A percentile compares a stretch with the other conserved stretches of the same genome.
Conservation (phyloP, 2,113 vertebrate species). For the Myrmecobius fasciatus region DNA sequence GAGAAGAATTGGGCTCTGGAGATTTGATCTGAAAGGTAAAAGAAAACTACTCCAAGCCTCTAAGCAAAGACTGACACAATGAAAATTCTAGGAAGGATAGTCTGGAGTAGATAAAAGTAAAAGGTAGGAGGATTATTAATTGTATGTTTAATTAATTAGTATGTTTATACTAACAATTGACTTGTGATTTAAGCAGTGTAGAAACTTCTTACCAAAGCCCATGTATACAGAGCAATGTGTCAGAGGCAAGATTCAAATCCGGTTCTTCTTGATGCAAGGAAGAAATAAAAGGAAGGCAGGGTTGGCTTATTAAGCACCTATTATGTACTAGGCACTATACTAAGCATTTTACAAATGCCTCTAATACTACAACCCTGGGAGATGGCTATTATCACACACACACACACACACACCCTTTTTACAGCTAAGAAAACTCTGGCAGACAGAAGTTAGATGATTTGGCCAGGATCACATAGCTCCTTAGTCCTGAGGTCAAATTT, state of each 20-base stretch:
- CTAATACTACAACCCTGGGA: neutral
- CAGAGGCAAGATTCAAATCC: neutral
- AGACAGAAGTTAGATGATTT: neutral
- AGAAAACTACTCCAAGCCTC: neutral
- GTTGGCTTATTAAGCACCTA: neutral
- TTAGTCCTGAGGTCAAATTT: neutral
- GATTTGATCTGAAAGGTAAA: neutral
- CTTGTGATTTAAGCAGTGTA: neutral
- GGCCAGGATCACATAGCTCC: neutral
- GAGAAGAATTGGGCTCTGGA: neutral
- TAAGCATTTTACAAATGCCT: neutral
- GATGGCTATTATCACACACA: neutral
- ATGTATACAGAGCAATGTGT: neutral
- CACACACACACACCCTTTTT: neutral
- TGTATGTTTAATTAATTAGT: slow-evolving; percentile 14
- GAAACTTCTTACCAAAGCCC: neutral
- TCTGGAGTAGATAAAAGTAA: slow-evolving; percentile 20
- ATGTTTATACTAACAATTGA: neutral
- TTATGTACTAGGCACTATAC: neutral
- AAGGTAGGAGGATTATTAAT: neutral
- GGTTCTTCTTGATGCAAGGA: neutral
- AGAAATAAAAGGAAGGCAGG: neutral
- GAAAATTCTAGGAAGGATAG: slow-evolving; percentile 30
- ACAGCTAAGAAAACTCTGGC: neutral
- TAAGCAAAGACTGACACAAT: neutral